Evolutionary conservation across 2,113 vertebrate species (phyloP), one percentile per base, ranked within the genome.

Genomic region (Psephotus haematonotus): DNA sequence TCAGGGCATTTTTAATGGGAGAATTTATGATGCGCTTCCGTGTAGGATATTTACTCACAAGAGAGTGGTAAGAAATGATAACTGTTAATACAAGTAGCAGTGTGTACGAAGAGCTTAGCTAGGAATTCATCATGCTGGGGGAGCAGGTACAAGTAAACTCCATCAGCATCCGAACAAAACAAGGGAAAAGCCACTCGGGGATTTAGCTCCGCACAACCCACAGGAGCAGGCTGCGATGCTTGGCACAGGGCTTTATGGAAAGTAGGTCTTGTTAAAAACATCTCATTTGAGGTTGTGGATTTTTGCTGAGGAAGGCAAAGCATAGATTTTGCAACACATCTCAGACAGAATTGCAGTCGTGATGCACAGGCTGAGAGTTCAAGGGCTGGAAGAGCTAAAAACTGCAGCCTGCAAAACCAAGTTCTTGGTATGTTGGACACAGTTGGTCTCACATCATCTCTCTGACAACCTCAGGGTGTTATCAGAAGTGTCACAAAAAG

Each of bases 291-390:
- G 74, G 57, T 72, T 55, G 10, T 0, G 5, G 60, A 10, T 3
- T 95, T 92, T 63, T 88, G 88, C 69, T 93, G 91, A 86, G 67
- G 35, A 39, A 86, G 29, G 69, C n/a, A 89, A 75, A 13, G 5
- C 14, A 2, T 15, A 6, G 50, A 35, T 63, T 57, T 77, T 57
- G 82, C 41, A 75, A 44, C 74, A 47, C 33, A 1, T 75, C 92
- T 84, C 74, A 57, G 62, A 68, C 52, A 14, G 78, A 82, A 65
- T 27, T 57, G 43, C 74, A 79, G 44, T 33, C 1, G 1, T 57
- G 81, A 7, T 60, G 2, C 11, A 19, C 79, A 79, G 55, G 37
- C 50, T 44, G 81, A 55, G 80, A 57, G 60, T 39, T 86, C 70
- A 81, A 37, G 86, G 81, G 91, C 35, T 23, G 6, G 71, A 55